Evolutionary conservation across 2,888 invertebrate genomes (phyloP).

Genomic region (Dicycla oo): DNA sequence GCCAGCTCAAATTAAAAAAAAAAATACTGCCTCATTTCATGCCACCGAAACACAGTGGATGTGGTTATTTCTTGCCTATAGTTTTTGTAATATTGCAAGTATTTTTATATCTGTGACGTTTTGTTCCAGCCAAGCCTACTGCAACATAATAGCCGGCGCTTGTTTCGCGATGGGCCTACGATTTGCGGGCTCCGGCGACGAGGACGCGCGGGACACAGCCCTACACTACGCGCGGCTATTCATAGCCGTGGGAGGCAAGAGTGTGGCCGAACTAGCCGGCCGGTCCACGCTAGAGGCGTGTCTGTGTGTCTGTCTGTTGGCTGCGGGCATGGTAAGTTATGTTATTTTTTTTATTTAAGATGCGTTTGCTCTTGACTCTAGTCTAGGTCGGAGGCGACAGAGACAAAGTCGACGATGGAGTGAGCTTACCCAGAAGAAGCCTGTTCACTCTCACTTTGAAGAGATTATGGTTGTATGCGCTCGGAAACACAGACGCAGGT

Average conservation of each 20-base stretch:
- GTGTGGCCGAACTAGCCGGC: slow-evolving; percentile 96
- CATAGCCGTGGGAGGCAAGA: slow-evolving; percentile 92
- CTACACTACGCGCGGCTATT: slow-evolving; percentile 93
- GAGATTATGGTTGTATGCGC: too few species aligned
- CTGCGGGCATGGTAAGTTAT: slow-evolving; percentile 93
- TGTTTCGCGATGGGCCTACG: slow-evolving; percentile 98
- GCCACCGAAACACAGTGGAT: not conserved
- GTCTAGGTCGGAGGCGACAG: too few species aligned
- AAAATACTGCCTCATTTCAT: not conserved
- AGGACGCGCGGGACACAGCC: slow-evolving; percentile 94
- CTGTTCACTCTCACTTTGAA: too few species aligned
- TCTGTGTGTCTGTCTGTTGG: slow-evolving; percentile 95
- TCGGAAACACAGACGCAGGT: too few species aligned
- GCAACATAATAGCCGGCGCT: slow-evolving; percentile 98
- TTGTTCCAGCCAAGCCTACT: slow-evolving; percentile 96
- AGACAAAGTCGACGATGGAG: too few species aligned
- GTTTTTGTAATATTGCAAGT: not conserved
- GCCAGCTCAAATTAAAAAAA: not conserved
- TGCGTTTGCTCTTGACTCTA: too few species aligned
- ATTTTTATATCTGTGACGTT: not conserved
- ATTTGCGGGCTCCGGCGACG: slow-evolving; percentile 97
- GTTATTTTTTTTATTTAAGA: too few species aligned
- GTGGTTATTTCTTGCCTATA: not conserved
- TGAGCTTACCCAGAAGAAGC: too few species aligned
- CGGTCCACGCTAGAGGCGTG: slow-evolving; percentile 97